Percentiles rank a stretch among this genome's conserved stretches.
Conservation (phyloP, 2,888 invertebrate genomes). For the Drosophila birchii region DNA sequence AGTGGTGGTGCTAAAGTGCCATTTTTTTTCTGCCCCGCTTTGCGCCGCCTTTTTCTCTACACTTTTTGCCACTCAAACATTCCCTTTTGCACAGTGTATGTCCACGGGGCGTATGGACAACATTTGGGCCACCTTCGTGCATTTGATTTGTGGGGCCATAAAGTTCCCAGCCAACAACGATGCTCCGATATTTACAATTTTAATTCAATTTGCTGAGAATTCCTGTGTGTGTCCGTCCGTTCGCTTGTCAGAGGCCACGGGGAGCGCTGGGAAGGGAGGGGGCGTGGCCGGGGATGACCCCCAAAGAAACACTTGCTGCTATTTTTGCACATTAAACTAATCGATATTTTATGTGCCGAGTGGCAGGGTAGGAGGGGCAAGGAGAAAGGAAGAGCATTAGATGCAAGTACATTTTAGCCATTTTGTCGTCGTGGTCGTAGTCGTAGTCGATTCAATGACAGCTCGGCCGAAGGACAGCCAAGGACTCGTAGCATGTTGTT, state of each 20-base stretch:
- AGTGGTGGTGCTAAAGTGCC: conserved; percentile 22
- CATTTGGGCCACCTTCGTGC: conserved; percentile 56
- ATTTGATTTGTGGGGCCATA: conserved; percentile 75
- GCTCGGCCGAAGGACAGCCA: conserved; percentile 62
- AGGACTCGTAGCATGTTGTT: conserved; percentile 67
- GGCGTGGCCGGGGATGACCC: conserved; percentile 25
- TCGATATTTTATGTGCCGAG: conserved; percentile 72
- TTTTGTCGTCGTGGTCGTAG: conserved; percentile 56
- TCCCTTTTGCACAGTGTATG: conserved; percentile 22
- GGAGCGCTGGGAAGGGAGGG: not conserved
- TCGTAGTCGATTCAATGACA: conserved; percentile 72
- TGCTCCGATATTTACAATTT: conserved; percentile 75
- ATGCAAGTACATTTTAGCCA: conserved; percentile 72
- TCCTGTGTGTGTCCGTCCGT: conserved; percentile 22
- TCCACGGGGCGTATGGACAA: conserved; percentile 61
- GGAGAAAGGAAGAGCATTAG: conserved; percentile 26
- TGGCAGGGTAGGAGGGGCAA: not conserved
- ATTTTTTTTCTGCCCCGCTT: conserved; percentile 4
- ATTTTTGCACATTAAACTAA: conserved; percentile 77
- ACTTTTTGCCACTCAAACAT: conserved; percentile 12
- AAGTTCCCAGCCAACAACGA: conserved; percentile 58
- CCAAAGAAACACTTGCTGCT: conserved; percentile 53
- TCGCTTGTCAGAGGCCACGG: not conserved
- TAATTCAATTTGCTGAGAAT: conserved; percentile 72
- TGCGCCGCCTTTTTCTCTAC: not conserved